Evolutionary conservation across 1,140 invertebrate species (phyloP).

Genomic region (Chironomus tepperi): DNA sequence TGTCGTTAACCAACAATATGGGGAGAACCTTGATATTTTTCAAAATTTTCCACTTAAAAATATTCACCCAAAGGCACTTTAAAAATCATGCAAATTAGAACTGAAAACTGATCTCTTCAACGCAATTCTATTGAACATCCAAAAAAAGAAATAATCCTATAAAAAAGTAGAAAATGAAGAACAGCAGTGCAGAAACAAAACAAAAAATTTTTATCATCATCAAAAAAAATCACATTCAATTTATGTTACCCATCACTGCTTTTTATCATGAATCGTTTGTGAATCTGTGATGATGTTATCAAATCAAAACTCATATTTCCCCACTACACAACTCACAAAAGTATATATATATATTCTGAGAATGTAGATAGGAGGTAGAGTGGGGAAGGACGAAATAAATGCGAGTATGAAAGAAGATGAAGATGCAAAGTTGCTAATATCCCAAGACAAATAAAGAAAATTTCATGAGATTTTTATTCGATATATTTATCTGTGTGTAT

Average conservation of each 20-base stretch:
- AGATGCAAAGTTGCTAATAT: not conserved
- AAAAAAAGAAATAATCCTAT: too few species aligned
- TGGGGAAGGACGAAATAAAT: not conserved
- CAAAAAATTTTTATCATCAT: too few species aligned
- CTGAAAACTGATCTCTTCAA: too few species aligned
- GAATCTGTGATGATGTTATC: slow-evolving; percentile 22
- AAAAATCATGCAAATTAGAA: too few species aligned
- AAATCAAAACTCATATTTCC: slow-evolving; percentile 23
- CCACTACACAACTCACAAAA: slow-evolving; percentile 5
- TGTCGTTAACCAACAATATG: too few species aligned
- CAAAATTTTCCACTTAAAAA: too few species aligned
- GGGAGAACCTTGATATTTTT: too few species aligned
- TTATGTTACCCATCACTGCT: slow-evolving; percentile 6
- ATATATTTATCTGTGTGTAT: not conserved
- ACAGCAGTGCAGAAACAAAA: too few species aligned
- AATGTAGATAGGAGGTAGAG: not conserved
- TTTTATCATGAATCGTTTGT: slow-evolving; percentile 12
- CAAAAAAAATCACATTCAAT: slow-evolving; percentile 6
- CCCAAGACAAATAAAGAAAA: slow-evolving; percentile 21
- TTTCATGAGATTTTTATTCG: slow-evolving; percentile 13
- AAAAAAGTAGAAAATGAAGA: too few species aligned
- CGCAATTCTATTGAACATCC: too few species aligned
- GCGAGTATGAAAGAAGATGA: not conserved
- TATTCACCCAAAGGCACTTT: too few species aligned
- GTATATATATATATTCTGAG: not conserved